Base-by-base conservation (phyloP, 2,113 vertebrate species). In the Catharus minimus region DNA sequence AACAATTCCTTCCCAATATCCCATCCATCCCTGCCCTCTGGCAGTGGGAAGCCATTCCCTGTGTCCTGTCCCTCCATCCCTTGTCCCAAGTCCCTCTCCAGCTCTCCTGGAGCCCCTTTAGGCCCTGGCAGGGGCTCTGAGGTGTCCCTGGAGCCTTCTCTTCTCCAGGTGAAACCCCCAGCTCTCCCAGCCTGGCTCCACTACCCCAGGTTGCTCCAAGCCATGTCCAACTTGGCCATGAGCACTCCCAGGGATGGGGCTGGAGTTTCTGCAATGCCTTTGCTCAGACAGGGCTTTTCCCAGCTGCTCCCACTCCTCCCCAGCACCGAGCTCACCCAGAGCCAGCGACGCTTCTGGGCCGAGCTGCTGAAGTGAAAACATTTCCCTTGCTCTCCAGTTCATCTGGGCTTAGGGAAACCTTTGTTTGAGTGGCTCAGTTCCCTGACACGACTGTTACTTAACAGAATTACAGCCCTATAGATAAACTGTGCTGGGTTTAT, bases 401-500 rank as follows among this genome's bases (percentile, higher is more conserved):
- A 88, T 60, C 93, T 61, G 82, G 82, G 91, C 67, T 95, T 76
- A 92, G 84, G 76, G 72, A 69, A 90, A 77, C 72, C 82, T 91
- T 83, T 77, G 92, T 66, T 39, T 65, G 89, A 75, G 36, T 82
- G 3, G 5, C 61, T 78, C 5, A 0, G 52, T 11, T 83, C 89
- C 65, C 47, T 53, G 82, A 61, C 88, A 88, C 0, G 0, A 15
- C n/a, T 77, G 83, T 90, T 95, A 95, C 82, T 86, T 91, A 95
- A 94, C 93, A 88, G 79, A 14, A 78, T 95, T 91, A 95, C 47
- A 90, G 88, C 61, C 57, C 94, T 94, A 65, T 17, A 90, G 92
- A 95, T 96, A 95, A 95, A 95, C 90, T 92, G n/a, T 49, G 86
- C 52, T 0, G 6, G 52, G 41, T 81, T 96, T 94, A 96, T 95